Conservation (phyloP, 2,888 invertebrate genomes). For the Harmothoe impar region DNA sequence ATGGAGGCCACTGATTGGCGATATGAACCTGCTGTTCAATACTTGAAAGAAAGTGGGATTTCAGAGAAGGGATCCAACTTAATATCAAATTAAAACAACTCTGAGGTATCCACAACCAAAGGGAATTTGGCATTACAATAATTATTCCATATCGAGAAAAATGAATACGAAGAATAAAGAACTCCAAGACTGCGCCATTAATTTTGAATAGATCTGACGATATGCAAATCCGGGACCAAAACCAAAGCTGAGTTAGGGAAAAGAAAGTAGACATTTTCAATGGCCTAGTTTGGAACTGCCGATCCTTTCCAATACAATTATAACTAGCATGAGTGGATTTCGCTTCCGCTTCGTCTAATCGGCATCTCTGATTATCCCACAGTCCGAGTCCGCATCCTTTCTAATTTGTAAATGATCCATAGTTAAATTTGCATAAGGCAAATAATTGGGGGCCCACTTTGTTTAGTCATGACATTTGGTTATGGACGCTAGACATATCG, state of each 20-base stretch:
- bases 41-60: too few species aligned
- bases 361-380: neutral
- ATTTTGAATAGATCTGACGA: neutral
- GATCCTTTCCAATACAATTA: neutral
- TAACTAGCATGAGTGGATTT: constrained; percentile 7
- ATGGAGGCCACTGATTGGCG: too few species aligned
- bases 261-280: neutral
- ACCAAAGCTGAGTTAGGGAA: neutral
- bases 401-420: constrained; percentile 15
- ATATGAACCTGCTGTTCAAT: too few species aligned
- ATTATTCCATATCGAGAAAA: neutral
- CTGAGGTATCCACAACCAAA: too few species aligned
- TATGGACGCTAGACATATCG: neutral
- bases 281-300: neutral
- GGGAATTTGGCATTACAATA: neutral
- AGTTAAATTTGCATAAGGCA: constrained; percentile 32
- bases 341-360: neutral
- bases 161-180: neutral
- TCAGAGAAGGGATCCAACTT: too few species aligned
- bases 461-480: neutral
- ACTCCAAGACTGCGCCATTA: neutral
- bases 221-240: neutral
- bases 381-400: neutral
- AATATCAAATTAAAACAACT: too few species aligned
- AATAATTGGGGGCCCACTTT: neutral